Evolutionary conservation across 2,797 vertebrate genomes (phyloP).

Genomic region (Pipistrellus pygmaeus): DNA sequence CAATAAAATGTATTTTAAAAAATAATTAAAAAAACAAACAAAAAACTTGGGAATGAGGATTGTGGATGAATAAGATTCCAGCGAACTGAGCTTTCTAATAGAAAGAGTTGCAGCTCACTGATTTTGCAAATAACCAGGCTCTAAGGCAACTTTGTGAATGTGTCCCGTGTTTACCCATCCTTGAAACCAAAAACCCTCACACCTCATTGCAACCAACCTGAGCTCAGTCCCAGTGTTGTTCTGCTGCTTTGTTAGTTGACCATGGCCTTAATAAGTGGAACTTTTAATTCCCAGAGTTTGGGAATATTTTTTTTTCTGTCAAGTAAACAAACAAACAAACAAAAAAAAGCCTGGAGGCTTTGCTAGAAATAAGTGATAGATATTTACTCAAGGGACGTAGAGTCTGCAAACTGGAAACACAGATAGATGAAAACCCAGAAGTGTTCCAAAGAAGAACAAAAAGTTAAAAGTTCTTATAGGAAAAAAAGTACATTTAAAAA

Average conservation of each 20-base stretch:
- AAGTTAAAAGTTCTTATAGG: neutral
- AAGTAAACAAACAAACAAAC: neutral
- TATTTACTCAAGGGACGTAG: neutral
- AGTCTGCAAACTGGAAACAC: neutral
- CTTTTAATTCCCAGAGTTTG: neutral
- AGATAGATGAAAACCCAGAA: neutral
- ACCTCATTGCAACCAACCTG: neutral
- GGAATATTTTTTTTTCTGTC: neutral
- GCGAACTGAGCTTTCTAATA: neutral
- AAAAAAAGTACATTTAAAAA: neutral
- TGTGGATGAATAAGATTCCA: neutral
- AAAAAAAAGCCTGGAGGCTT: neutral
- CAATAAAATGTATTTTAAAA: too few relatives aligned
- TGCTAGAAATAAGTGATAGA: neutral
- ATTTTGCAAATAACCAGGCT: slow-evolving; percentile 2
- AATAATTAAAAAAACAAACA: too few relatives aligned
- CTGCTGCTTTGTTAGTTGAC: neutral
- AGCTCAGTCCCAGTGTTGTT: neutral
- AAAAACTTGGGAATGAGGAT: neutral
- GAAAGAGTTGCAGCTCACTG: neutral
- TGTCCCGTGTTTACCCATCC: neutral
- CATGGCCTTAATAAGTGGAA: neutral
- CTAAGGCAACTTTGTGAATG: neutral
- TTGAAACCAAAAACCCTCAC: neutral
- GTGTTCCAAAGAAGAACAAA: neutral